These are phyloP conservation scores for Dipodomys spectabilis DNA, from an alignment of 2,113 vertebrate genomes.

Conservation along the genomic window DNA sequence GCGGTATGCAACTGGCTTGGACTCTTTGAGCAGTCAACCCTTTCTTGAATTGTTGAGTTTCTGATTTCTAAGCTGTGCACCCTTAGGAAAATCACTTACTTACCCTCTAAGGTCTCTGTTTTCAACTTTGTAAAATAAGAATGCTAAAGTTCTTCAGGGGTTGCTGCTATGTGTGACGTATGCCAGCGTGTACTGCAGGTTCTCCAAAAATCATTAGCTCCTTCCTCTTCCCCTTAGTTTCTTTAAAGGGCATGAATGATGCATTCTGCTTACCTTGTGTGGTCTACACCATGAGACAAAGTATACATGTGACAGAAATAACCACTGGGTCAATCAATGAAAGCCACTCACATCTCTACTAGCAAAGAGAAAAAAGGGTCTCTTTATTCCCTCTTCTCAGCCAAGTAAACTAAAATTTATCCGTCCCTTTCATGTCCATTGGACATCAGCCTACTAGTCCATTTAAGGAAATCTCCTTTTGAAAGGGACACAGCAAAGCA, in stretches of 20 bases:
- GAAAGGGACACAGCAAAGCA: background rate
- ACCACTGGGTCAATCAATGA: background rate
- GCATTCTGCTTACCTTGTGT: background rate
- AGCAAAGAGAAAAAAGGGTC: background rate
- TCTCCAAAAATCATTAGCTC: background rate
- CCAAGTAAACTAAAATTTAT: background rate
- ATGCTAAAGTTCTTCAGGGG: background rate
- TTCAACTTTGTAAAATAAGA: background rate
- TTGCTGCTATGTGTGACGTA: background rate
- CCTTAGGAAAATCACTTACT: background rate
- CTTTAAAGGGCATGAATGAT: background rate
- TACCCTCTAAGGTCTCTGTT: background rate
- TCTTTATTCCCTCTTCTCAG: background rate
- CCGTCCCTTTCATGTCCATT: conserved; percentile 23
- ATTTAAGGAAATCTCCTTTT: background rate
- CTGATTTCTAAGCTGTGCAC: background rate
- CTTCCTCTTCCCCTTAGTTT: background rate
- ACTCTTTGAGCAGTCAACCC: background rate
- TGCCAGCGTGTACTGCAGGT: background rate
- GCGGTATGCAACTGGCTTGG: background rate
- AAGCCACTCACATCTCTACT: background rate
- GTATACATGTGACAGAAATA: background rate
- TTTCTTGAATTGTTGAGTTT: conserved; percentile 8
- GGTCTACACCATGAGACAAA: background rate
- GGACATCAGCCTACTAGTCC: background rate